These are phyloP conservation scores for Anagrus nilaparvatae DNA, from an alignment of 1,140 invertebrate genomes.

Conservation along the genomic window DNA sequence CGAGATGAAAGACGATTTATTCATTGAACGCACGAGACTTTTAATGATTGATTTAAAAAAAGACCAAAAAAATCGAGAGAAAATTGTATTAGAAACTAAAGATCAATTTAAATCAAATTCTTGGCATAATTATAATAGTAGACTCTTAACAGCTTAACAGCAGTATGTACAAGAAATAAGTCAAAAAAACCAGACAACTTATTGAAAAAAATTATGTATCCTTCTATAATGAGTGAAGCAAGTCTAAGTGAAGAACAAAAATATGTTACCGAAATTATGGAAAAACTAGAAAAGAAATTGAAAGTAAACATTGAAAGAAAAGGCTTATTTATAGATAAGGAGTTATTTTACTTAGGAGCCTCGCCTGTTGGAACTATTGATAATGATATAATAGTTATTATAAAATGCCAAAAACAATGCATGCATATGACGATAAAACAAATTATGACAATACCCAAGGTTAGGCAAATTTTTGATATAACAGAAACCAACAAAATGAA, in stretches of 20 bases:
- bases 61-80: conserved; percentile 7
- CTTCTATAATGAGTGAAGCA: conserved; percentile 13
- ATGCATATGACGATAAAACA: conserved; percentile 9
- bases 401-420: conserved; percentile 30
- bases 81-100: conserved; percentile 23
- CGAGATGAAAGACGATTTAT: no score
- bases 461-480: conserved; percentile 7
- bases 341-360: conserved; percentile 30
- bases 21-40: not conserved
- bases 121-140: conserved; percentile 23
- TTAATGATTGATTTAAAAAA: conserved; percentile 9
- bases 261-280: conserved; percentile 21
- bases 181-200: conserved; percentile 19
- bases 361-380: conserved; percentile 34
- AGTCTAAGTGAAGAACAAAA: conserved; percentile 13
- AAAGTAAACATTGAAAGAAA: conserved; percentile 17
- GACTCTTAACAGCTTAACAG: conserved; percentile 32
- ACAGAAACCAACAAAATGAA: conserved; percentile 16
- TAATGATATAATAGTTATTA: conserved; percentile 24
- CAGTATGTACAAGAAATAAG: conserved; percentile 20
- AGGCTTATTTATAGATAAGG: conserved; percentile 35
- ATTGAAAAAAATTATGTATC: conserved; percentile 26
- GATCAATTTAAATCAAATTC: conserved; percentile 21
- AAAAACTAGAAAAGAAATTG: conserved; percentile 25
- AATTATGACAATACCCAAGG: conserved; percentile 7